Conservation (phyloP, 92 coral and sea anemone species). For the Plumapathes pennacea region DNA sequence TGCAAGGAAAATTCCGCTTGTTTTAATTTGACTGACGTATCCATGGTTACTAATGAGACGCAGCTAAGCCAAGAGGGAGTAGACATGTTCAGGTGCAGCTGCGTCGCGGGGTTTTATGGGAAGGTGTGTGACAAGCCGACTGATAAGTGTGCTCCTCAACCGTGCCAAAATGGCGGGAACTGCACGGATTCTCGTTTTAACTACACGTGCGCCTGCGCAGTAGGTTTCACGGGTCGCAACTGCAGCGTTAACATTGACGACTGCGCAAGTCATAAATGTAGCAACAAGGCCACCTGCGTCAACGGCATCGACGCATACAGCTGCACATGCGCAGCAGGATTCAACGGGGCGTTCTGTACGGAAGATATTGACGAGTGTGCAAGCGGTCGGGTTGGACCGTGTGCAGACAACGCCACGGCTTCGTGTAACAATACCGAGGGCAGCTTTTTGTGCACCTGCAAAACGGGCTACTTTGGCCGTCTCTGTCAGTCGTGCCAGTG, state of each 20-base stretch:
- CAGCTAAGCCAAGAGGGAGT: constrained; percentile 73
- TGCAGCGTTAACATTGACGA: constrained; percentile 75
- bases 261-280: constrained; percentile 59
- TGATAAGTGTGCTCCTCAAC: constrained; percentile 68
- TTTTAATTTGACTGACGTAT: constrained; percentile 49
- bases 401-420: constrained; percentile 50
- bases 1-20: constrained; percentile 78
- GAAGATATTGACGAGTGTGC: constrained; percentile 81
- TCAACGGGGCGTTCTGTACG: constrained; percentile 71
- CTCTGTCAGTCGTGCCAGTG: constrained; percentile 63
- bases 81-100: constrained; percentile 70
- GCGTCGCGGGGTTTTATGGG: constrained; percentile 73
- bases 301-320: constrained; percentile 61
- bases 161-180: constrained; percentile 76
- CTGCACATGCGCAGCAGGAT: constrained; percentile 80
- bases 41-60: constrained; percentile 30
- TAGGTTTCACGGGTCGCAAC: constrained; percentile 69
- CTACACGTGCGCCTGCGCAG: constrained; percentile 69
- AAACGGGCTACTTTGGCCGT: constrained; percentile 60
- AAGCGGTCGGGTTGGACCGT: constrained; percentile 33
- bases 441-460: constrained; percentile 52
- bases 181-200: constrained; percentile 68
- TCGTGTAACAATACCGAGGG: constrained; percentile 61
- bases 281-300: constrained; percentile 68
- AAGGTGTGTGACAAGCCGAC: constrained; percentile 66